Evolutionary conservation across 2,113 vertebrate species (phyloP).

Genomic region (Morone chrysops): DNA sequence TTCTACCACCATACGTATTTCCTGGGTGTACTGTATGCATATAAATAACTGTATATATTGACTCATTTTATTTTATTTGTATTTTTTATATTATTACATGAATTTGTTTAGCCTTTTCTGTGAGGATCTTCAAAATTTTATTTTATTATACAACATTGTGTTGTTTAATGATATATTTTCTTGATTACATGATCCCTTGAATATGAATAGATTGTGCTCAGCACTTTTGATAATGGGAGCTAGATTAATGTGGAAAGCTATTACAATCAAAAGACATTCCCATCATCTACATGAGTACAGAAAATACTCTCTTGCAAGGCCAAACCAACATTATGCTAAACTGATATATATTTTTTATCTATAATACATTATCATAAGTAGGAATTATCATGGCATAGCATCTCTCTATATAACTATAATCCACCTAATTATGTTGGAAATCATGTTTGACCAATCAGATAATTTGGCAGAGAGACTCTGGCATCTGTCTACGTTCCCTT

Average conservation of each 20-base stretch:
- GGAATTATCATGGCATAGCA: background rate
- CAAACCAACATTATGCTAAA: too few relatives aligned
- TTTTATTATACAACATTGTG: too few relatives aligned
- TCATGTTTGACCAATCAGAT: constrained; percentile 22
- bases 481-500: background rate
- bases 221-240: background rate
- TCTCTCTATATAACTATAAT: background rate
- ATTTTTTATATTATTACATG: too few relatives aligned
- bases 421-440: constrained; percentile 8
- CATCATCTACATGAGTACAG: background rate
- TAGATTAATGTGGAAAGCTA: background rate
- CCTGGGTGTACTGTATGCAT: too few relatives aligned
- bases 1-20: too few relatives aligned
- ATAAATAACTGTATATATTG: too few relatives aligned
- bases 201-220: background rate
- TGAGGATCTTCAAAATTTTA: too few relatives aligned
- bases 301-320: background rate
- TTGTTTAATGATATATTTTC: too few relatives aligned
- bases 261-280: background rate
- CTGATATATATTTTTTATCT: too few relatives aligned
- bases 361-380: background rate
- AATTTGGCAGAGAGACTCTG: constrained; percentile 4
- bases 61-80: too few relatives aligned
- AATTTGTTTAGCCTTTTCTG: too few relatives aligned
- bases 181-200: too few relatives aligned